These are phyloP conservation scores for Podiceps cristatus DNA, from an alignment of 2,113 vertebrate genomes.

Conservation along the genomic window DNA sequence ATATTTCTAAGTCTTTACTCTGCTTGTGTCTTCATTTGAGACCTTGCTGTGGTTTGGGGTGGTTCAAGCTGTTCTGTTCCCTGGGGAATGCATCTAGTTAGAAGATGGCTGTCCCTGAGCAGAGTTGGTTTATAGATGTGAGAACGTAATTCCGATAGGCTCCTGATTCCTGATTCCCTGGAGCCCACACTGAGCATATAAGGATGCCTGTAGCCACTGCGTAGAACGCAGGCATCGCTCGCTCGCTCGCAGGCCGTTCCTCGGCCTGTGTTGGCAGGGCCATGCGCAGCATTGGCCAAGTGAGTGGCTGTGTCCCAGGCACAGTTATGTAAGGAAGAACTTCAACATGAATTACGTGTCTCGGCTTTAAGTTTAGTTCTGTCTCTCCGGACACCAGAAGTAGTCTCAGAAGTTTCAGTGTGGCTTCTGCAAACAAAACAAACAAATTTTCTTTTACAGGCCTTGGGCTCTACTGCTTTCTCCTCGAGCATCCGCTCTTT, in stretches of 20 bases:
- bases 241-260: background rate
- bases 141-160: background rate
- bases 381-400: background rate
- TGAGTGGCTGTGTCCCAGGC: background rate
- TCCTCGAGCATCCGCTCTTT: background rate
- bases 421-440: background rate
- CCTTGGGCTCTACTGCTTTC: background rate
- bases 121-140: background rate
- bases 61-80: background rate
- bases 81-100: background rate
- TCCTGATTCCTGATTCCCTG: background rate
- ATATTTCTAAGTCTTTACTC: background rate
- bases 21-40: background rate
- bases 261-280: background rate
- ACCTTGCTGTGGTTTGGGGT: background rate
- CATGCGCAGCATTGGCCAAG: background rate
- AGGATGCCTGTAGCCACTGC: background rate
- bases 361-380: slow-evolving; percentile 12
- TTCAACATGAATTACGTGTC: background rate
- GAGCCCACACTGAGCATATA: background rate
- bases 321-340: slow-evolving; percentile 10
- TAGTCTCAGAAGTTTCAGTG: background rate
- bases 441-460: background rate
- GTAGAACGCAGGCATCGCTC: background rate
- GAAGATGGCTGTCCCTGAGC: background rate